These are phyloP conservation scores for Napeogenes inachia DNA, from an alignment of 2,888 invertebrate species.

Conservation along the genomic window DNA sequence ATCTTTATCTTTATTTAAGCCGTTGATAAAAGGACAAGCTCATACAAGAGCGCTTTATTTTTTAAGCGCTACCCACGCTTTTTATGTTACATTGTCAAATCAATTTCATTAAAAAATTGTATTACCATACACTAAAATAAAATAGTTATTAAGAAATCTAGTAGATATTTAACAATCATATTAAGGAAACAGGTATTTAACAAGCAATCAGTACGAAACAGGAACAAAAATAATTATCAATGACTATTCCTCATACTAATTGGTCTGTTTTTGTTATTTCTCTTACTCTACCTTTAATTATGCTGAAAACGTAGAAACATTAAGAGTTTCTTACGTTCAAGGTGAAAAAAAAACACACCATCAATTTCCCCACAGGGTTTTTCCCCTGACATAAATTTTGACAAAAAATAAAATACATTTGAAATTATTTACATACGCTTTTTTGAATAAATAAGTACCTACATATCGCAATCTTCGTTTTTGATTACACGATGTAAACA, in stretches of 20 bases:
- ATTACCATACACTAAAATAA: too few species aligned
- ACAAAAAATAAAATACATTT: slow-evolving; percentile 31
- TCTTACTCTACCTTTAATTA: slow-evolving; percentile 24
- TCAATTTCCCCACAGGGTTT: slow-evolving; percentile 32
- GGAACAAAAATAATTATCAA: slow-evolving; percentile 7
- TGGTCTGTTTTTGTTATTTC: slow-evolving; percentile 21
- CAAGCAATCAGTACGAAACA: not conserved
- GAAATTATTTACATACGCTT: slow-evolving; percentile 36
- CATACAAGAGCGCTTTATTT: slow-evolving; percentile 16
- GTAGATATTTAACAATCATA: too few species aligned
- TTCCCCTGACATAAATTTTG: slow-evolving; percentile 33
- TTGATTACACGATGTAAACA: slow-evolving; percentile 34
- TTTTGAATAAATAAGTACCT: slow-evolving; percentile 33
- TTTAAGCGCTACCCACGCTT: slow-evolving; percentile 12
- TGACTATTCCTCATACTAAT: slow-evolving; percentile 15
- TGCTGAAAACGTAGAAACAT: slow-evolving; percentile 28
- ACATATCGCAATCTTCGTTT: slow-evolving; percentile 33
- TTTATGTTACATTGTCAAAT: too few species aligned
- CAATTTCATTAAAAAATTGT: too few species aligned
- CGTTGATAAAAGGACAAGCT: slow-evolving; percentile 23
- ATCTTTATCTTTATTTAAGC: slow-evolving; percentile 29
- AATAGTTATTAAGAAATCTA: too few species aligned
- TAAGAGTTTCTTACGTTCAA: slow-evolving; percentile 25
- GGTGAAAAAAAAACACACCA: slow-evolving; percentile 28
- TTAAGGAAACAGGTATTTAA: too few species aligned